Evolutionary conservation across 2,113 vertebrate species (phyloP), one percentile per base, ranked within the genome.

Genomic region (Phalacrocorax carbo): DNA sequence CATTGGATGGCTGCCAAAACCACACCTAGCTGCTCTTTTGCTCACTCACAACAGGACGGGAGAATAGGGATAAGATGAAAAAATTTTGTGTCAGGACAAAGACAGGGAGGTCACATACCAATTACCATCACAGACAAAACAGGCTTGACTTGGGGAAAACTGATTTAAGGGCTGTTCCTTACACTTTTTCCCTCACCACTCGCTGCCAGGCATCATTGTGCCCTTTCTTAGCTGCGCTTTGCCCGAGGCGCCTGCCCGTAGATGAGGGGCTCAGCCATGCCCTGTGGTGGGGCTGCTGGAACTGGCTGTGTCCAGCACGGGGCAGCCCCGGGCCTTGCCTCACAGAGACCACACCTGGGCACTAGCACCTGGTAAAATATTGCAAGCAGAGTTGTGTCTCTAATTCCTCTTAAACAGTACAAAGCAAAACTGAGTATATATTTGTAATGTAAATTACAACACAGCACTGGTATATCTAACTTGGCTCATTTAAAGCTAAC

Each of bases 171-270:
- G 23, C 30, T 49, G 17, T 70, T 90, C 48, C 22, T 69, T 61
- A 49, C 29, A 4, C 26, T 65, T 80, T 49, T 46, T 2, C 20
- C 19, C 23, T 90, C 44, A 23, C 8, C 23, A 16, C 27, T 87
- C 38, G 20, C 10, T 2, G 15, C 2, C 9, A 5, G 25, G 52
- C 58, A 68, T 15, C 8, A 1, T 32, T 73, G 14, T 83, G 49
- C 15, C 30, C 3, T 6, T n/a, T n/a, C 32, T n/a, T 10, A 30
- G 16, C 6, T 21, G 25, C 7, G 9, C 15, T 86, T 69, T 42
- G 22, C 21, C 21, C 3, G 2, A 19, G 21, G 54, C 2, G 1
- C 52, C 57, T 1, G 8, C 34, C 42, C 1, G 1, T 3, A 46
- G 22, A 19, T 36, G 54, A 29, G 38, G 27, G 51, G 25, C n/a